Evolutionary conservation across 2,797 vertebrate species (phyloP).

Genomic region (Acropternis orthonyx): DNA sequence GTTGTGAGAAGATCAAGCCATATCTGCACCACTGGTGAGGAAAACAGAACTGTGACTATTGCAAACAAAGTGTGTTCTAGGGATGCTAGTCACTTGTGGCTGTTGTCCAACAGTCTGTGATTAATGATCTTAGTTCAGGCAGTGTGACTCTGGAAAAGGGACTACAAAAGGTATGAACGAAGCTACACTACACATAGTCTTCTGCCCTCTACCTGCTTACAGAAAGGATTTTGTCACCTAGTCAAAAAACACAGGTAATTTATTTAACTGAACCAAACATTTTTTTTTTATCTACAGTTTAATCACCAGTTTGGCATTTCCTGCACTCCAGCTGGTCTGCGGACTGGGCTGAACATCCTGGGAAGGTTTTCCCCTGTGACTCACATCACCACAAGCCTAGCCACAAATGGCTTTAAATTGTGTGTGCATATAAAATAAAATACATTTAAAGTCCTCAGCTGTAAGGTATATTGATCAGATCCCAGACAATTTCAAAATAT

Average conservation of each 20-base stretch:
- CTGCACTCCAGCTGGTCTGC: not conserved
- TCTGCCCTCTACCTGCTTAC: not conserved
- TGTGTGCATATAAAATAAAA: not conserved
- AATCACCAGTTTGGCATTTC: slow-evolving; percentile 8
- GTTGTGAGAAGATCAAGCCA: not conserved
- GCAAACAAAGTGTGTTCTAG: not conserved
- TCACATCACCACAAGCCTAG: not conserved
- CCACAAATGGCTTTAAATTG: not conserved
- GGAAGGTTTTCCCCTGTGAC: not conserved
- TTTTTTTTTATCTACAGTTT: not conserved
- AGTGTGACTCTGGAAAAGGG: not conserved
- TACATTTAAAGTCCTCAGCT: not conserved
- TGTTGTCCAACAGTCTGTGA: not conserved
- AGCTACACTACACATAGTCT: not conserved
- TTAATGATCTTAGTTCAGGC: not conserved
- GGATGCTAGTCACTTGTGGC: not conserved
- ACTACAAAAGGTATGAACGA: not conserved
- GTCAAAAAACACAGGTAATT: not conserved
- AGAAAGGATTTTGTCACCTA: not conserved
- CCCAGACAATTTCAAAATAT: not conserved
- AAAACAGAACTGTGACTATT: not conserved
- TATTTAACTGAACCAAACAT: not conserved
- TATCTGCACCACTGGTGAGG: not conserved
- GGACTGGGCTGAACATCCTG: not conserved
- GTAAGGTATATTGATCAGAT: not conserved